phyloP scores from a whole-genome alignment of 2,888 invertebrate genomes.

The Plagodis dolabraria region DNA sequence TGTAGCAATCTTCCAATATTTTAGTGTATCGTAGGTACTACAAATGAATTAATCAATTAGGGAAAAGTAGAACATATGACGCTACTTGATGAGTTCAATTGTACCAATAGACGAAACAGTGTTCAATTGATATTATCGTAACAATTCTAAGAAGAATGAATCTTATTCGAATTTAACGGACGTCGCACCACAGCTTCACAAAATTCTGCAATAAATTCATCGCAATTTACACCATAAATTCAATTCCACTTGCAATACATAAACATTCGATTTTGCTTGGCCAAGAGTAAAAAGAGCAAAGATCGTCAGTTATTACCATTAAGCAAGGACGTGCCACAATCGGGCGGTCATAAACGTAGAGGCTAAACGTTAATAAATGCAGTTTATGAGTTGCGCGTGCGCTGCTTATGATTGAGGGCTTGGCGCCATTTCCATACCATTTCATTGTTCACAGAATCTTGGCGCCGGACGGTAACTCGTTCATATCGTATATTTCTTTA shows the following conservation, averaged over 20 bases:
- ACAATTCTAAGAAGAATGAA: constrained; percentile 21
- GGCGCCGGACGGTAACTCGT: constrained; percentile 74
- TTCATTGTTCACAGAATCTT: constrained; percentile 81
- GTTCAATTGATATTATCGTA: constrained; percentile 35
- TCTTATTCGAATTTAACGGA: constrained; percentile 1
- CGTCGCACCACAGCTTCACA: too few relatives aligned
- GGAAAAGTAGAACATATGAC: constrained; percentile 29
- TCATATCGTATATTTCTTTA: constrained; percentile 75
- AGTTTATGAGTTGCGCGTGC: constrained; percentile 65
- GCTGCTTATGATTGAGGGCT: constrained; percentile 69
- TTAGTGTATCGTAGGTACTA: constrained; percentile 8
- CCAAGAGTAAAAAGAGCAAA: constrained; percentile 25
- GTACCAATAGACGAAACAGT: constrained; percentile 31
- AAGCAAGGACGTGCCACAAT: constrained; percentile 63
- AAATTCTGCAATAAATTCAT: neutral
- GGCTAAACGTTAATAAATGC: constrained; percentile 52
- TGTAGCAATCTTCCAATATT: too few relatives aligned
- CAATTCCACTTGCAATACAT: constrained; percentile 8
- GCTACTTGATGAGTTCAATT: constrained; percentile 31
- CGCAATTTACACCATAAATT: neutral
- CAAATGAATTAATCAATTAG: constrained; percentile 35
- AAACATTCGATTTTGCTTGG: constrained; percentile 6
- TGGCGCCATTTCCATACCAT: constrained; percentile 76
- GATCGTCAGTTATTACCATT: constrained; percentile 46
- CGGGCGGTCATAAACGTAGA: constrained; percentile 52